phyloP scores from a whole-genome alignment of 2,797 vertebrate species.

The Trematomus bernacchii region DNA sequence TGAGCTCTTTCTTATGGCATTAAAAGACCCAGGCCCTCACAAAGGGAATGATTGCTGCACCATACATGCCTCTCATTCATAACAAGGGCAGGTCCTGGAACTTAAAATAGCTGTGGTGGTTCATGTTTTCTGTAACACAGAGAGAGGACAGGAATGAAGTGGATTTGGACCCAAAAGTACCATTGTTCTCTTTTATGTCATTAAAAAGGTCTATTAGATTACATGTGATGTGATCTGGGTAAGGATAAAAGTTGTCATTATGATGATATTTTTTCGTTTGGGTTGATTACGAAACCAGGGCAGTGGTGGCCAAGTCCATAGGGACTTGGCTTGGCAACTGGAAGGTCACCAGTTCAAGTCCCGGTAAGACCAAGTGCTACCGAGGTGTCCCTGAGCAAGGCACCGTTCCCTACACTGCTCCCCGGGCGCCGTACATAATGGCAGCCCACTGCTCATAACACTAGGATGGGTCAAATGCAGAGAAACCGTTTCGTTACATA shows the following conservation, averaged over 20 bases:
- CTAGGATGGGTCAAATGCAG: too few species aligned
- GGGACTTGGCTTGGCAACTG: too few species aligned
- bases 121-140: slow-evolving; percentile 70
- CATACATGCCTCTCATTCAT: slow-evolving; percentile 74
- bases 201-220: slow-evolving; percentile 17
- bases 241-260: background rate
- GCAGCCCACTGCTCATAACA: too few species aligned
- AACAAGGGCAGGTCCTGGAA: slow-evolving; percentile 69
- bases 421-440: too few species aligned
- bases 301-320: too few species aligned
- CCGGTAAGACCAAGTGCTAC: too few species aligned
- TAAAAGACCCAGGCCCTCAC: slow-evolving; percentile 60
- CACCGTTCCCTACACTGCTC: too few species aligned
- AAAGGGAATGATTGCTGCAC: slow-evolving; percentile 75
- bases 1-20: slow-evolving; percentile 67
- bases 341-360: too few species aligned
- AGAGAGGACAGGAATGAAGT: slow-evolving; percentile 37
- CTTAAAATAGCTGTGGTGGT: slow-evolving; percentile 71
- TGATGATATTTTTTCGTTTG: slow-evolving; percentile 8
- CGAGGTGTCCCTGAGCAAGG: too few species aligned
- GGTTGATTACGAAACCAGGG: too few species aligned
- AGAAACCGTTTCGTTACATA: too few species aligned
- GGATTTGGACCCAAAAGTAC: slow-evolving; percentile 34
- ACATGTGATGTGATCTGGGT: slow-evolving; percentile 9
- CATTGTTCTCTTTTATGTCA: slow-evolving; percentile 50